Conservation (phyloP, 2,888 invertebrate species). For the Pollenia griseotomentosa region DNA sequence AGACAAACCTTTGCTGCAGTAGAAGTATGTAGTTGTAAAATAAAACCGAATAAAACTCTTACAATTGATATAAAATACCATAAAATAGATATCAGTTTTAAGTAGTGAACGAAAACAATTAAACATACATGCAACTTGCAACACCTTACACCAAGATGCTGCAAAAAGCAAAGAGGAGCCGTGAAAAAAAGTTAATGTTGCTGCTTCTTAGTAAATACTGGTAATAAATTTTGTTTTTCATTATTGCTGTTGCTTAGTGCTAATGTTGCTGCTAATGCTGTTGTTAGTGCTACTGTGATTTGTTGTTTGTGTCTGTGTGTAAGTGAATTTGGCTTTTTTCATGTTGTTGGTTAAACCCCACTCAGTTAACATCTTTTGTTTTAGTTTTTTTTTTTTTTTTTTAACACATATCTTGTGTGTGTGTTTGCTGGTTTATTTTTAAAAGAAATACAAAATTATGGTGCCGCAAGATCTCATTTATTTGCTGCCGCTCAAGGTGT, state of each 20-base stretch:
- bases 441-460: conserved; percentile 80
- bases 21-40: conserved; percentile 33
- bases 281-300: conserved; percentile 37
- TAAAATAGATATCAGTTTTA: conserved; percentile 58
- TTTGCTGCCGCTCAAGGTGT: conserved; percentile 83
- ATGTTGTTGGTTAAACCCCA: conserved; percentile 56
- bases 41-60: conserved; percentile 52
- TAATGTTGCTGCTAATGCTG: conserved; percentile 53
- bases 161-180: background rate
- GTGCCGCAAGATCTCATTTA: conserved; percentile 83
- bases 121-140: conserved; percentile 49
- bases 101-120: conserved; percentile 48
- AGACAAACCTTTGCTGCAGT: conserved; percentile 4
- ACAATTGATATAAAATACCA: conserved; percentile 58
- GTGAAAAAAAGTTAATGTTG: conserved; percentile 44
- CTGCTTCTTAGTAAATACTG: conserved; percentile 54
- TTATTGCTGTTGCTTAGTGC: conserved; percentile 53
- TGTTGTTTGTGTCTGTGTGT: conserved; percentile 11
- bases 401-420: conserved; percentile 51
- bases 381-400: conserved; percentile 40
- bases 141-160: conserved; percentile 42
- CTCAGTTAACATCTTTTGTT: conserved; percentile 69
- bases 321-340: conserved; percentile 45
- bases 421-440: conserved; percentile 76
- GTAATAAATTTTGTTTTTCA: conserved; percentile 56